Conservation (phyloP, 2,797 vertebrate species). For the Crenuchus spilurus region DNA sequence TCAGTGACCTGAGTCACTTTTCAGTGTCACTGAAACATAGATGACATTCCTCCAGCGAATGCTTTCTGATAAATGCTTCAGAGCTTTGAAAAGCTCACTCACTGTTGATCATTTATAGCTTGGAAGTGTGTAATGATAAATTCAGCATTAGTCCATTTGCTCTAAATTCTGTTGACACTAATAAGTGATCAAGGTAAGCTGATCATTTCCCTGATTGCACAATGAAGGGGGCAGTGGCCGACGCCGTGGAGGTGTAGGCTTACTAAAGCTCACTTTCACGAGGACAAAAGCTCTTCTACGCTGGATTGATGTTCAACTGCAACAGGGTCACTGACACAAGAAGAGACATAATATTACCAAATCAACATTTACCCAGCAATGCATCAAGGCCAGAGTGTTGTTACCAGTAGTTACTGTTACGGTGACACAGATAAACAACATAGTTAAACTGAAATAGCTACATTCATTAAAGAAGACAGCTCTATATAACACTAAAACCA, state of each 20-base stretch:
- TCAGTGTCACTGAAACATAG: not conserved
- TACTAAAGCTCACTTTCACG: not conserved
- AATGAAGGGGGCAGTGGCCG: not conserved
- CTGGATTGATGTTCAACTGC: not conserved
- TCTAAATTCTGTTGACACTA: slow-evolving; percentile 14
- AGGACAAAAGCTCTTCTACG: not conserved
- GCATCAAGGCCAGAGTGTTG: not conserved
- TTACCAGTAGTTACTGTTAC: not conserved
- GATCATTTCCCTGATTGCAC: not conserved
- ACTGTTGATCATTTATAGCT: not conserved
- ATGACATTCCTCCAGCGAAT: not conserved
- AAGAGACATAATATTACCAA: not conserved
- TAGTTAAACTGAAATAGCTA: not conserved
- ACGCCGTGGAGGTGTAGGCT: slow-evolving; percentile 9
- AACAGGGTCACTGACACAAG: not conserved
- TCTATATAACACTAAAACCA: not conserved
- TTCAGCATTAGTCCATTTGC: not conserved
- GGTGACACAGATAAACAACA: not conserved
- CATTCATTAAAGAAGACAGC: not conserved
- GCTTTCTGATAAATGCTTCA: not conserved
- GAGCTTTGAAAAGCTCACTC: not conserved
- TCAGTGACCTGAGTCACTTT: not conserved
- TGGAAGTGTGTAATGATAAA: not conserved
- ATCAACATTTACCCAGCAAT: slow-evolving; percentile 17
- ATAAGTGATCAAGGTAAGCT: slow-evolving; percentile 15